Conservation (phyloP, 2,888 invertebrate genomes). For the Portevinia maculata region DNA sequence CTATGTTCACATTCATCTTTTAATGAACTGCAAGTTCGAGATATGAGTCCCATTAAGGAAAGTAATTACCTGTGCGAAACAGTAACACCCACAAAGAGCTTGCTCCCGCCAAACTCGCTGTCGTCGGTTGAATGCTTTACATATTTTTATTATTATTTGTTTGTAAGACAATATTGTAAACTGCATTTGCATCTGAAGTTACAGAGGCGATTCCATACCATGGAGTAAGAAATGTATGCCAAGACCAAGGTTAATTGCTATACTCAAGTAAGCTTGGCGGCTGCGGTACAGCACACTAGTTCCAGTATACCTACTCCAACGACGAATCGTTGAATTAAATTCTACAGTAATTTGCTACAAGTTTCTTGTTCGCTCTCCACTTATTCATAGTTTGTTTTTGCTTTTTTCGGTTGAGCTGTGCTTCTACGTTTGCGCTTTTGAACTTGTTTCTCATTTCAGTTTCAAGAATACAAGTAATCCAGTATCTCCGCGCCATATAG, state of each 20-base stretch:
- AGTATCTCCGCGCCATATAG: conserved; percentile 17
- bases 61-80: conserved; percentile 68
- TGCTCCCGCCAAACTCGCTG: neutral
- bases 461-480: conserved; percentile 60
- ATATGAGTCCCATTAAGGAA: conserved; percentile 69
- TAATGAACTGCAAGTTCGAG: conserved; percentile 65
- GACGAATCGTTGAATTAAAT: conserved; percentile 57
- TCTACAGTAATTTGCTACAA: conserved; percentile 61
- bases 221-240: conserved; percentile 70
- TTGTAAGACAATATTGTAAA: conserved; percentile 65
- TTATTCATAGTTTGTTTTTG: conserved; percentile 13
- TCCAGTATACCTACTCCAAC: conserved; percentile 16
- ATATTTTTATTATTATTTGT: too few relatives aligned
- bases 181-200: conserved; percentile 54
- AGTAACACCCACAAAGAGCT: conserved; percentile 63
- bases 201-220: conserved; percentile 38
- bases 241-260: conserved; percentile 74
- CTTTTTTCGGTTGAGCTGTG: neutral
- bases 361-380: conserved; percentile 20
- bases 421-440: conserved; percentile 59
- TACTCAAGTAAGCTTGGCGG: conserved; percentile 37
- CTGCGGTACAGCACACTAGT: conserved; percentile 41
- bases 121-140: neutral
- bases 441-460: conserved; percentile 63
- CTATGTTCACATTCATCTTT: conserved; percentile 70